A percentile compares a stretch with the other conserved stretches of the same genome.
These are phyloP conservation scores for Drosophila nebulosa DNA, from an alignment of 1,140 invertebrate genomes.

Conservation along the genomic window DNA sequence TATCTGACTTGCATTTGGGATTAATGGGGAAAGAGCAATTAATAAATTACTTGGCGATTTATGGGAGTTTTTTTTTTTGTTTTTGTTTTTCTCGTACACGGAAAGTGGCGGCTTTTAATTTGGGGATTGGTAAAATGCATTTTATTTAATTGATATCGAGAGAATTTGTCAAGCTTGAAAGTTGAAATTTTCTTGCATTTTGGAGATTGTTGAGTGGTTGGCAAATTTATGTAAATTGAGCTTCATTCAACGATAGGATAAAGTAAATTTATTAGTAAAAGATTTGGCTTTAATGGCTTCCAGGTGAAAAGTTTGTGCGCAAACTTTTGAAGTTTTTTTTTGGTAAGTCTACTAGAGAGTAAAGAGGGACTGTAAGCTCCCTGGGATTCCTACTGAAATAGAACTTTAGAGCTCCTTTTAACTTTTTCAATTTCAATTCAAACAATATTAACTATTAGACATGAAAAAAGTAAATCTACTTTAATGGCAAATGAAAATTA, in stretches of 20 bases:
- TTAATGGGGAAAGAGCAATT: constrained; percentile 55
- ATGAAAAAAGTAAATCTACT: too few species aligned
- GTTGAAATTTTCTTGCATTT: not conserved
- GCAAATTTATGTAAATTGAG: not conserved
- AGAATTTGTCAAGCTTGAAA: not conserved
- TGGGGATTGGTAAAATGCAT: constrained; percentile 7
- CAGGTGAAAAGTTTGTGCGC: not conserved
- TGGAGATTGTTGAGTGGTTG: not conserved
- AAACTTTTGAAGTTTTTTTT: not conserved
- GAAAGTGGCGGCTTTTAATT: constrained; percentile 38
- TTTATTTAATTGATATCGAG: constrained; percentile 12
- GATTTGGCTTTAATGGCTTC: not conserved
- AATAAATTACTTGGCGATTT: constrained; percentile 65
- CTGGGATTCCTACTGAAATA: too few species aligned
- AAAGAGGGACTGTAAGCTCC: not conserved
- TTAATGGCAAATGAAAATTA: too few species aligned
- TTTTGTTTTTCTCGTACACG: too few species aligned
- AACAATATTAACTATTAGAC: too few species aligned
- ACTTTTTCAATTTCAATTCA: too few species aligned
- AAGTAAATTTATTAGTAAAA: not conserved
- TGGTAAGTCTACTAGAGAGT: too few species aligned
- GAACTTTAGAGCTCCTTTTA: too few species aligned
- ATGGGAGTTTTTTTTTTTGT: constrained; percentile 38
- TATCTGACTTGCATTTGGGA: constrained; percentile 35
- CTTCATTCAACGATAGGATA: not conserved